A percentile compares a stretch with the other conserved stretches of the same genome.
phyloP scores from a whole-genome alignment of 2,888 invertebrate genomes.

The Caenorhabditis becei region DNA sequence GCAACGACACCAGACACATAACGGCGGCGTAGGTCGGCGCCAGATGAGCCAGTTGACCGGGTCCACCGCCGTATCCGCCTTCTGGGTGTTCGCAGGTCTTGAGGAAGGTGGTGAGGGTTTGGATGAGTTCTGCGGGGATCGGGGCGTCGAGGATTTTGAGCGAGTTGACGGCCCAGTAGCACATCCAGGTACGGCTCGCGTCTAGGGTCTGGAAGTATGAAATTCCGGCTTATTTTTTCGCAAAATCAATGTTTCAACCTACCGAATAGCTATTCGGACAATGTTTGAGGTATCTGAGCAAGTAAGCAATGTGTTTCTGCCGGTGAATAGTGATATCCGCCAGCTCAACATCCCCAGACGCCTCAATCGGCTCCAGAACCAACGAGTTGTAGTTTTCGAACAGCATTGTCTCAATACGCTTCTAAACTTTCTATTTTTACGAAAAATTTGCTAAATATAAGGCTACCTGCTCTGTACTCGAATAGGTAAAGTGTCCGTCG shows the following conservation, averaged over 20 bases:
- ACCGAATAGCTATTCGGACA: conserved; percentile 59
- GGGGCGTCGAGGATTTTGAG: conserved; percentile 88
- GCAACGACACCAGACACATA: conserved; percentile 92
- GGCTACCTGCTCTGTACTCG: conserved; percentile 72
- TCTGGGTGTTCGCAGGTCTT: conserved; percentile 78
- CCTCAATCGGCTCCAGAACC: conserved; percentile 31
- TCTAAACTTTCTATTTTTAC: conserved; percentile 28
- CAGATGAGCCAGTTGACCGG: conserved; percentile 92
- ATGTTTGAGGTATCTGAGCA: conserved; percentile 58
- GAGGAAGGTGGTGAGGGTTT: conserved; percentile 71
- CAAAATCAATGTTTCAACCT: background rate
- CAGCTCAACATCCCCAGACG: conserved; percentile 45
- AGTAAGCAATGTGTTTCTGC: conserved; percentile 51
- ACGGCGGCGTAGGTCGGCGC: conserved; percentile 98
- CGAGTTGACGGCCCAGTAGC: conserved; percentile 96
- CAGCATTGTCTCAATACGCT: conserved; percentile 64
- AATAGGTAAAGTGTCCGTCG: conserved; percentile 66
- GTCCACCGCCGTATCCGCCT: conserved; percentile 87
- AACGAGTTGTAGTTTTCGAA: conserved; percentile 44
- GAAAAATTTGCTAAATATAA: background rate
- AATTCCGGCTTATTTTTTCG: background rate
- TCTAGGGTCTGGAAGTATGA: conserved; percentile 86
- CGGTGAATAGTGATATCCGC: conserved; percentile 49
- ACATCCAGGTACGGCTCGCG: conserved; percentile 95
- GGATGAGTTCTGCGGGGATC: conserved; percentile 69